phyloP scores from a whole-genome alignment of 2,888 invertebrate genomes.

The Nesidiocoris tenuis region DNA sequence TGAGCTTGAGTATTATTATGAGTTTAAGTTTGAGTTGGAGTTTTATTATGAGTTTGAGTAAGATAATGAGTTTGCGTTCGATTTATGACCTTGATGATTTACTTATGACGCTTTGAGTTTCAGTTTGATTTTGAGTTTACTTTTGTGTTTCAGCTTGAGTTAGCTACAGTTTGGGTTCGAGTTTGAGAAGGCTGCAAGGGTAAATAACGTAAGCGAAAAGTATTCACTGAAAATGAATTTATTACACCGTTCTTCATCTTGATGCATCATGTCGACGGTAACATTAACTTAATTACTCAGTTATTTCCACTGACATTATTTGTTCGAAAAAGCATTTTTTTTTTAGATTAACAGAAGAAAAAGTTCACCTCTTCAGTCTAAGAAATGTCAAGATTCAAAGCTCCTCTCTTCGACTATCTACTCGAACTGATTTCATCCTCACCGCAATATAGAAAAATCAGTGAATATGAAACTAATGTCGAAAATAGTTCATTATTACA shows the following conservation, averaged over 20 bases:
- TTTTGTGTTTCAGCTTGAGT: too few species aligned
- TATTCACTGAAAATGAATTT: slow-evolving; percentile 40
- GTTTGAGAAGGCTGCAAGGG: too few species aligned
- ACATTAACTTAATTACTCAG: slow-evolving; percentile 32
- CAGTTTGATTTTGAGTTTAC: too few species aligned
- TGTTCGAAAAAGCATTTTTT: slow-evolving; percentile 24
- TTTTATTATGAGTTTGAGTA: too few species aligned
- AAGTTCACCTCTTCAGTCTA: slow-evolving; percentile 30
- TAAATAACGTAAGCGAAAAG: too few species aligned
- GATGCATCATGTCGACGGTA: slow-evolving; percentile 27
- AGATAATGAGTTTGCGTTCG: too few species aligned
- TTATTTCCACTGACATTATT: slow-evolving; percentile 12
- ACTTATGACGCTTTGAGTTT: too few species aligned
- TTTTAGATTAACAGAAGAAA: neutral
- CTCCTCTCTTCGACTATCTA: neutral
- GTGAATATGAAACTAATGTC: slow-evolving; percentile 41
- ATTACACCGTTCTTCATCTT: slow-evolving; percentile 30
- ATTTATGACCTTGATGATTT: too few species aligned
- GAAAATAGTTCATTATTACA: slow-evolving; percentile 42
- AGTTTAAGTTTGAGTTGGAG: too few species aligned
- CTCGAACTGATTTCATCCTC: slow-evolving; percentile 10
- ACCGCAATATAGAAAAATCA: slow-evolving; percentile 38
- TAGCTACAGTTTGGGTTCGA: too few species aligned
- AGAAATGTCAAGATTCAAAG: slow-evolving; percentile 19
- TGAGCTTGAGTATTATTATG: too few species aligned